Evolutionary conservation across 1,140 invertebrate genomes (phyloP).

Genomic region (Probaryconus sp.): DNA sequence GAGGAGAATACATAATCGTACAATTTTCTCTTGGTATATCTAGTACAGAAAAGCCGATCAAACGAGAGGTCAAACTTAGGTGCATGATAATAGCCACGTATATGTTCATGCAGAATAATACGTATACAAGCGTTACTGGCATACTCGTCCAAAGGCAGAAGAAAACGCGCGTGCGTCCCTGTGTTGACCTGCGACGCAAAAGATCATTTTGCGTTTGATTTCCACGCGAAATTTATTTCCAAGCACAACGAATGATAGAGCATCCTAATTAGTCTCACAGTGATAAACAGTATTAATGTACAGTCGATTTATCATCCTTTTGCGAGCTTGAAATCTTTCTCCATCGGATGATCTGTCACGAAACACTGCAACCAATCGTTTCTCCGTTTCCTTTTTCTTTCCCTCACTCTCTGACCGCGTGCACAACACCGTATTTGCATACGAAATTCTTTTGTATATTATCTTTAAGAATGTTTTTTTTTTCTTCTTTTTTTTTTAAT

Average conservation of each 20-base stretch:
- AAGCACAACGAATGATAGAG: too few relatives aligned
- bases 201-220: constrained; percentile 22
- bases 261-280: constrained; percentile 2
- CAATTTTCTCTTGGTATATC: too few relatives aligned
- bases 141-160: constrained; percentile 14
- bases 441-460: too few relatives aligned
- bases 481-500: too few relatives aligned
- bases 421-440: too few relatives aligned
- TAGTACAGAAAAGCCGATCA: constrained; percentile 7
- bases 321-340: too few relatives aligned
- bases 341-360: too few relatives aligned
- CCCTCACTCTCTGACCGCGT: too few relatives aligned
- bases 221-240: constrained; percentile 2
- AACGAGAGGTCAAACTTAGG: constrained; percentile 40
- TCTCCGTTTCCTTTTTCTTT: too few relatives aligned
- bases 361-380: too few relatives aligned
- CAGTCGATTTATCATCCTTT: too few relatives aligned
- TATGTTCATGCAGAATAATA: constrained; percentile 1
- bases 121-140: not conserved
- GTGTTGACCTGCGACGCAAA: constrained; percentile 36
- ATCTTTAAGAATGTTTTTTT: too few relatives aligned
- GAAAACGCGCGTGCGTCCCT: constrained; percentile 26
- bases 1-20: not conserved
- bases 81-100: constrained; percentile 20
- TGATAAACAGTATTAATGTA: not conserved